Evolutionary conservation across 2,113 vertebrate species (phyloP).

Genomic region (Lampris megalopsis): DNA sequence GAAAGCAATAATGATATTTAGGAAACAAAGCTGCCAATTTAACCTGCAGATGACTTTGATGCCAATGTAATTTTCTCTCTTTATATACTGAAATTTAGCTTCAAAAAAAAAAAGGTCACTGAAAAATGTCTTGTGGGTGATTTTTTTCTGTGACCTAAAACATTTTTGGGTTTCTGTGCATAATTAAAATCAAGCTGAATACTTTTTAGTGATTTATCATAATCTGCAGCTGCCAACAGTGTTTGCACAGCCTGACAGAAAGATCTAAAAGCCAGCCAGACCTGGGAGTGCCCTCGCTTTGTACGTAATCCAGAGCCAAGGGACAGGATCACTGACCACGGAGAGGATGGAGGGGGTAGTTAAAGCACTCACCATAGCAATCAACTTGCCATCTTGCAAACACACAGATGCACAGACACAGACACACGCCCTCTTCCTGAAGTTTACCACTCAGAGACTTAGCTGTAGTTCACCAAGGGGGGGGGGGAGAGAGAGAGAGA

Average conservation of each 20-base stretch:
- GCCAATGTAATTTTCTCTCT: no score
- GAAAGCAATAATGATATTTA: no score
- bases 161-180: no score
- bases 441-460: slow-evolving; percentile 54
- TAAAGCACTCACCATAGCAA: slow-evolving; percentile 53
- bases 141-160: not conserved
- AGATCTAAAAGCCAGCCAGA: slow-evolving; percentile 3
- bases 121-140: not conserved
- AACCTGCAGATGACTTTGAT: no score
- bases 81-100: no score
- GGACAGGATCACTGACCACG: slow-evolving; percentile 63
- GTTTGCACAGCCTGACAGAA: no score
- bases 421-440: slow-evolving; percentile 47
- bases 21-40: no score
- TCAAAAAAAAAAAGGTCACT: no score
- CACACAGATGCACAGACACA: slow-evolving; percentile 25
- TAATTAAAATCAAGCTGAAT: no score
- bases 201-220: no score
- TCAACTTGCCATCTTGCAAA: slow-evolving; percentile 54
- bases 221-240: no score
- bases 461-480: no score
- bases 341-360: slow-evolving; percentile 62
- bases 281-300: slow-evolving; percentile 58
- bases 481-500: slow-evolving; percentile 7
- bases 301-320: slow-evolving; percentile 64